Evolutionary conservation across 2,888 invertebrate species (phyloP).

Genomic region (Cantharis rustica): DNA sequence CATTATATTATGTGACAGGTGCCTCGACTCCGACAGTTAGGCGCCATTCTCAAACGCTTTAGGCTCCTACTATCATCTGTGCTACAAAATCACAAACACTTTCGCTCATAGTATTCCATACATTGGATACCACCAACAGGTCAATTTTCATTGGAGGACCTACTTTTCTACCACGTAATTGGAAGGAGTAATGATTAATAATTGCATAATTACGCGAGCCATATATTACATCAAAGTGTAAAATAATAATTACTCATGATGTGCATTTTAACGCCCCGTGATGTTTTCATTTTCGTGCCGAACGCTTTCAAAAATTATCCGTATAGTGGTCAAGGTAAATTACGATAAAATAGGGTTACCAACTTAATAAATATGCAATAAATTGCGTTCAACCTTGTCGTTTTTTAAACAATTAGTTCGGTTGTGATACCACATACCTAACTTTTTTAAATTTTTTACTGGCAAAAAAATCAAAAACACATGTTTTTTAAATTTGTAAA

Average conservation of each 20-base stretch:
- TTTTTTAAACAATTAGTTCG: not conserved
- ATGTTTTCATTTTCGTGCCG: slow-evolving; percentile 6
- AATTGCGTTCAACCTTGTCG: not conserved
- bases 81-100: slow-evolving; percentile 1
- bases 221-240: slow-evolving; percentile 6
- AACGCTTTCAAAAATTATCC: not conserved
- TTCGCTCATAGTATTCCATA: slow-evolving; percentile 13
- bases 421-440: too few relatives aligned
- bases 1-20: slow-evolving; percentile 7
- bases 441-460: too few relatives aligned
- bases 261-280: not conserved
- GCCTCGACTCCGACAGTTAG: slow-evolving; percentile 16
- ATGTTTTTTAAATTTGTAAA: too few relatives aligned
- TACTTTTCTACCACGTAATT: slow-evolving; percentile 29
- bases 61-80: slow-evolving; percentile 15
- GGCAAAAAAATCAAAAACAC: too few relatives aligned
- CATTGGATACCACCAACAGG: slow-evolving; percentile 17
- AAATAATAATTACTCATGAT: slow-evolving; percentile 11
- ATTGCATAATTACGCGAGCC: slow-evolving; percentile 14
- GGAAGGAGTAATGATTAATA: slow-evolving; percentile 27
- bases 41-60: slow-evolving; percentile 20
- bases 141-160: slow-evolving; percentile 34
- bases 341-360: not conserved
- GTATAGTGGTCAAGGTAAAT: not conserved
- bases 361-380: not conserved